These are phyloP conservation scores for Tragelaphus imberbis DNA, from an alignment of 2,113 vertebrate species.

Conservation along the genomic window DNA sequence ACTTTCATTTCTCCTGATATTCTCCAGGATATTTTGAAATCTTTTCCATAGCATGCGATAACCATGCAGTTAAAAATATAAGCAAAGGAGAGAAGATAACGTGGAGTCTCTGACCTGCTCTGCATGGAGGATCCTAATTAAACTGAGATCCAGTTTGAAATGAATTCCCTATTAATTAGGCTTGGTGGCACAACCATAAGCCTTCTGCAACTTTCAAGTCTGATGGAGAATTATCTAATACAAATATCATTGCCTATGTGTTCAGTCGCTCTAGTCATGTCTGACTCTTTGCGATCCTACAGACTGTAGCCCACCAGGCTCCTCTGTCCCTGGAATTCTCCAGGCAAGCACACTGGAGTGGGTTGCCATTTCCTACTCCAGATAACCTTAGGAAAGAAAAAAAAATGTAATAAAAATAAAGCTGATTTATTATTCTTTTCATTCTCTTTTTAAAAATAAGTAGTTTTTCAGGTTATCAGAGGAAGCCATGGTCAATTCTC, in stretches of 20 bases:
- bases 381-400: background rate
- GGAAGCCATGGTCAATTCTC: background rate
- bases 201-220: background rate
- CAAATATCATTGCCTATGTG: background rate
- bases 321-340: background rate
- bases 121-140: background rate
- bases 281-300: background rate
- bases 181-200: background rate
- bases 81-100: background rate
- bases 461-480: background rate
- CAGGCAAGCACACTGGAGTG: background rate
- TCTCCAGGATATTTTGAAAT: background rate
- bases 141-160: background rate
- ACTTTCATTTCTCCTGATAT: background rate
- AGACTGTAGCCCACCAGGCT: background rate
- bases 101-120: background rate
- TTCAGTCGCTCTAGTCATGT: background rate
- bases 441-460: slow-evolving; percentile 1
- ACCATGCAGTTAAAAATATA: background rate
- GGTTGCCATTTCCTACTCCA: background rate
- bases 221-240: background rate
- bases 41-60: background rate
- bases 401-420: background rate
- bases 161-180: background rate
- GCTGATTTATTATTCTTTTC: background rate